Conservation (phyloP, 2,888 invertebrate genomes). For the Sycophila texana region DNA sequence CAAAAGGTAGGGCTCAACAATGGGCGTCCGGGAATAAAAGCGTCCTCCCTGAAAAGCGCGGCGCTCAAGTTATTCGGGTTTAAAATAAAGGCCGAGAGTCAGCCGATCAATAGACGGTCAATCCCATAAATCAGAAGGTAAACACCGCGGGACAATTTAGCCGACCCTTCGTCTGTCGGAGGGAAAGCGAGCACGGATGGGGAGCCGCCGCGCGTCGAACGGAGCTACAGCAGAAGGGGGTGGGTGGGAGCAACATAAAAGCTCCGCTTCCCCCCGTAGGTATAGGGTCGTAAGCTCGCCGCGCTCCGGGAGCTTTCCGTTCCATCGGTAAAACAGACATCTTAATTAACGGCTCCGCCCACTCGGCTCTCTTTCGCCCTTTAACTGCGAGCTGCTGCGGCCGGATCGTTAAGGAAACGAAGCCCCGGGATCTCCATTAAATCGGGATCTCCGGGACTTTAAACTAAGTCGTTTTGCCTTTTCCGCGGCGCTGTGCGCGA, state of each 20-base stretch:
- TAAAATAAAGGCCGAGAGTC: slow-evolving; percentile 53
- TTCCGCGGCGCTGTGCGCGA: not conserved
- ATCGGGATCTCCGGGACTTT: slow-evolving; percentile 50
- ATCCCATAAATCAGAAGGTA: slow-evolving; percentile 70
- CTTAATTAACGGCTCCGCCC: slow-evolving; percentile 68
- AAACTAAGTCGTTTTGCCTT: slow-evolving; percentile 43
- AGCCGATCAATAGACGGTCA: slow-evolving; percentile 62
- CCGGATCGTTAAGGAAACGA: slow-evolving; percentile 50
- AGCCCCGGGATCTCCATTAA: slow-evolving; percentile 53
- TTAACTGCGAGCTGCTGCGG: slow-evolving; percentile 44
- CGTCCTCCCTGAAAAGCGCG: slow-evolving; percentile 23
- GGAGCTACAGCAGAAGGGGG: slow-evolving; percentile 17
- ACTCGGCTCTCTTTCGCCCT: slow-evolving; percentile 17
- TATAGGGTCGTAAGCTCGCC: slow-evolving; percentile 31
- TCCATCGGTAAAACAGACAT: slow-evolving; percentile 66
- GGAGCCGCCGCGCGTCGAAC: not conserved
- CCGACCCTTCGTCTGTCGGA: slow-evolving; percentile 60
- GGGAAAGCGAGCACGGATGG: slow-evolving; percentile 48
- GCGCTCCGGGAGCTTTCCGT: slow-evolving; percentile 40
- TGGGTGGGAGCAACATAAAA: slow-evolving; percentile 55
- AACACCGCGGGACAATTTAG: slow-evolving; percentile 68
- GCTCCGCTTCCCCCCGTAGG: slow-evolving; percentile 55
- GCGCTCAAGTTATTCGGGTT: slow-evolving; percentile 47
- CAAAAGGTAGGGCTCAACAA: slow-evolving; percentile 16
- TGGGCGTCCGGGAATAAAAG: slow-evolving; percentile 34